Base-by-base conservation (phyloP, 1,140 invertebrate species). In the Drosophila tsacasi region DNA sequence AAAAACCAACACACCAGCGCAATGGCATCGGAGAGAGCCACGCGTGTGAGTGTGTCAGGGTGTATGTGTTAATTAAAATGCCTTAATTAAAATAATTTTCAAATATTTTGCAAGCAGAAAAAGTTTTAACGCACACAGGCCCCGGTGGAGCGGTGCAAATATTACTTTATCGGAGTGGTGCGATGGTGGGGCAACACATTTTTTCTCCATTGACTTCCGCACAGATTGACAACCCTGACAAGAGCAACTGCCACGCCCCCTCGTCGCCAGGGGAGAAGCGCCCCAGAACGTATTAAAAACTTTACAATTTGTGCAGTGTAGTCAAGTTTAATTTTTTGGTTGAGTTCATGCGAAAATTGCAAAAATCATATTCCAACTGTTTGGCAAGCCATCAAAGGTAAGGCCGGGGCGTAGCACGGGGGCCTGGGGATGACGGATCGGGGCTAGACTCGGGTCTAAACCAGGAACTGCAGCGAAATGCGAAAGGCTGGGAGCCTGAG, bases 301-400 rank as follows among this genome's bases (percentile, higher is more conserved):
- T 87, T 87, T 87, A 90, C 85, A 87, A 81, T 84, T 87, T 76
- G 82, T 89, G 72, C 84, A 83, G 65, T 65, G 77, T 83, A 87
- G 84, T 87, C 84, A 81, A 90, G 84, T 87, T 87, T 87, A 87
- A 87, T 87, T 87, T 87, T 87, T 87, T 87, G 84, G 84, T 87
- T 90, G 84, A 87, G 84, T 87, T 87, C 84, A 84, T 87, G 81
- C 84, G 84, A 87, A 87, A 87, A 87, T 87, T 87, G 84, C 84
- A 90, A 87, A 87, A 87, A 87, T 90, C 84, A 87, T 87, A 87
- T 87, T 87, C 85, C 84, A 87, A 89, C 85, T 89, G 84, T 89
- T 87, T 87, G 85, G 81, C 81, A 90, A 87, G 78, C 85, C 64
- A 84, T 89, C 84, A 87, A 89, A 87, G 84, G 84, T 89, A 87